Conservation (phyloP, 2,797 vertebrate genomes). For the Crypturellus tataupa region DNA sequence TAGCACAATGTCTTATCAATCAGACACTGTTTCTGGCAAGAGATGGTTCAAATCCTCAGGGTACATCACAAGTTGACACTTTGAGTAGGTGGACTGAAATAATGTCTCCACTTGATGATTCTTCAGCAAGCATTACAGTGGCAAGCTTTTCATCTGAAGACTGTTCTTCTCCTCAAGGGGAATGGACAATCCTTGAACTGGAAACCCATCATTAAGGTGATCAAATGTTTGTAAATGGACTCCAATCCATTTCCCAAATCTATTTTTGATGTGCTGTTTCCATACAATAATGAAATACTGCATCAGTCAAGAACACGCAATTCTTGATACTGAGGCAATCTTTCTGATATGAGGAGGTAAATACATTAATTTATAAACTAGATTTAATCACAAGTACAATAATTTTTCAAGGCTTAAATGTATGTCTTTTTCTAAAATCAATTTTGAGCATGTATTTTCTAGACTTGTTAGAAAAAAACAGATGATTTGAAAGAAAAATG, state of each 20-base stretch:
- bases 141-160: slow-evolving; percentile 98
- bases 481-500: slow-evolving; percentile 47
- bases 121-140: slow-evolving; percentile 94
- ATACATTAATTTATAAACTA: slow-evolving; percentile 77
- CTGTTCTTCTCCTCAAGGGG: slow-evolving; percentile 94
- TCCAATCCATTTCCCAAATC: slow-evolving; percentile 57
- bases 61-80: slow-evolving; percentile 88
- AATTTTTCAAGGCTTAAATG: slow-evolving; percentile 67
- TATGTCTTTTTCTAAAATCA: slow-evolving; percentile 75
- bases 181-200: slow-evolving; percentile 98
- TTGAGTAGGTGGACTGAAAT: slow-evolving; percentile 96
- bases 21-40: slow-evolving; percentile 95
- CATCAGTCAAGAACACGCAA: slow-evolving; percentile 72
- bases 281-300: slow-evolving; percentile 67
- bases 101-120: slow-evolving; percentile 93
- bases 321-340: slow-evolving; percentile 76
- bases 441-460: slow-evolving; percentile 82
- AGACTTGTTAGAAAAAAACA: slow-evolving; percentile 76
- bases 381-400: slow-evolving; percentile 69
- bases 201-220: slow-evolving; percentile 95
- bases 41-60: slow-evolving; percentile 90
- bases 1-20: slow-evolving; percentile 98
- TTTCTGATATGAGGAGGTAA: slow-evolving; percentile 77
- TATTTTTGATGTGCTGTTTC: slow-evolving; percentile 81
- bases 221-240: slow-evolving; percentile 63